Evolutionary conservation across 2,113 vertebrate genomes (phyloP).

Genomic region (Protobothrops flavoviridis): DNA sequence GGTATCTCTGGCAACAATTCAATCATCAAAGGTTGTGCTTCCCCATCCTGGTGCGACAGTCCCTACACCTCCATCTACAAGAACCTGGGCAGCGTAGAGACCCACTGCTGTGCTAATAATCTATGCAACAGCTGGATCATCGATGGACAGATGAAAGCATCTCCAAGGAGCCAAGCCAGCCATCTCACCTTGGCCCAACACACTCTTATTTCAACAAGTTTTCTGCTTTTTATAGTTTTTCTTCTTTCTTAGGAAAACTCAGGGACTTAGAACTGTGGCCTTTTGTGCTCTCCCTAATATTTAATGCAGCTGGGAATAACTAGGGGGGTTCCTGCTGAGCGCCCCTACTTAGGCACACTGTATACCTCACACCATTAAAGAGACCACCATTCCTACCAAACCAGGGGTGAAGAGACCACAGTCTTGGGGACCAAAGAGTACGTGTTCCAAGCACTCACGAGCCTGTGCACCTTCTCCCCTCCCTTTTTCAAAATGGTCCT

Average conservation of each 20-base stretch:
- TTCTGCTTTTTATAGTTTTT: neutral
- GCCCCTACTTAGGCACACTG: neutral
- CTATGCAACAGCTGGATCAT: slow-evolving; percentile 5
- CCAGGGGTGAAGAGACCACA: neutral
- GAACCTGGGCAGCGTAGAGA: neutral
- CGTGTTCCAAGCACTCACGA: neutral
- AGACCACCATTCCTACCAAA: neutral
- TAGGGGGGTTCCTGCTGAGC: neutral
- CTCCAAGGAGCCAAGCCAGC: neutral
- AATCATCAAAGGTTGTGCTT: neutral
- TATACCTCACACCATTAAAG: neutral
- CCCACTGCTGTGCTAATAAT: neutral
- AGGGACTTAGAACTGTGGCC: neutral
- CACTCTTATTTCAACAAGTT: neutral
- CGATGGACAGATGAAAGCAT: neutral
- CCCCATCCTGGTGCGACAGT: slow-evolving; percentile 12
- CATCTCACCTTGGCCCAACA: neutral
- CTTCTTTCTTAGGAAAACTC: neutral
- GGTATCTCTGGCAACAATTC: neutral
- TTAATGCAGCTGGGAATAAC: neutral
- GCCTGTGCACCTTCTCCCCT: too few relatives aligned
- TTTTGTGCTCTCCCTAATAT: neutral
- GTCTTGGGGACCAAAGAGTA: neutral
- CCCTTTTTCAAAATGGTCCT: neutral
- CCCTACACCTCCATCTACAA: slow-evolving; percentile 18